Evolutionary conservation across 1,140 invertebrate species (phyloP), one percentile per base, ranked within the genome.

Genomic region (Nomia melanderi): DNA sequence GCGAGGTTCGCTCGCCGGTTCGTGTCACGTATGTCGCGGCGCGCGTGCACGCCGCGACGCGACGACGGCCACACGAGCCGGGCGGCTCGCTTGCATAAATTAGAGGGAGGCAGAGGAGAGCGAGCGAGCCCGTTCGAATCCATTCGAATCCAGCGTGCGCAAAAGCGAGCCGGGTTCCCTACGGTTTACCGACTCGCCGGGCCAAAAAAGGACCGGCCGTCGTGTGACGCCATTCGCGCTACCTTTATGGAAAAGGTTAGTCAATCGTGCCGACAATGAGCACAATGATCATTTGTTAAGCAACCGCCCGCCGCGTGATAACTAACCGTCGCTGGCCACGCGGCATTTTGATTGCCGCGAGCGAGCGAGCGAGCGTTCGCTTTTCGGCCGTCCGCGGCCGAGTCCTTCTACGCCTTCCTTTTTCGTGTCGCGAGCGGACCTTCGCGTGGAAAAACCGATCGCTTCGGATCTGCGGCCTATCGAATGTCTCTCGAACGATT

Each of bases 171-270:
- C 8, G 6, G 47, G 20, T 17, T 63, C 63, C 79, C 66, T n/a
- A 54, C 64, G 39, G 60, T 83, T 83, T 66, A 67, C 79, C 25
- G 75, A 74, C 75, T 17, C 74, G 66, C 77, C 81, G 67, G 63
- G 5, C 89, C 86, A 89, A 90, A 90, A 90, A 90, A 87, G 89
- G 89, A 69, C 60, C 78, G 85, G 82, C 81, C 53, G 50, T 73
- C 83, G 83, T 89, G 88, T 90, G 89, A 89, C 88, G 89, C 86
- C 86, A 83, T 74, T 74, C 72, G 79, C 76, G 14, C 12, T 84
- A 62, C 79, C 62, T 87, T 90, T 89, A 89, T 87, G 88, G 82
- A 88, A 81, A n/a, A 86, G 80, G 83, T 77, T 84, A 74, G 79
- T 78, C 79, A 84, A 82, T 86, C 79, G 81, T 60, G 81, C 80